Percentiles rank a stretch among this genome's conserved stretches.
phyloP scores from a whole-genome alignment of 64 coral and sea anemone genomes.

The Stichodactyla helianthus region DNA sequence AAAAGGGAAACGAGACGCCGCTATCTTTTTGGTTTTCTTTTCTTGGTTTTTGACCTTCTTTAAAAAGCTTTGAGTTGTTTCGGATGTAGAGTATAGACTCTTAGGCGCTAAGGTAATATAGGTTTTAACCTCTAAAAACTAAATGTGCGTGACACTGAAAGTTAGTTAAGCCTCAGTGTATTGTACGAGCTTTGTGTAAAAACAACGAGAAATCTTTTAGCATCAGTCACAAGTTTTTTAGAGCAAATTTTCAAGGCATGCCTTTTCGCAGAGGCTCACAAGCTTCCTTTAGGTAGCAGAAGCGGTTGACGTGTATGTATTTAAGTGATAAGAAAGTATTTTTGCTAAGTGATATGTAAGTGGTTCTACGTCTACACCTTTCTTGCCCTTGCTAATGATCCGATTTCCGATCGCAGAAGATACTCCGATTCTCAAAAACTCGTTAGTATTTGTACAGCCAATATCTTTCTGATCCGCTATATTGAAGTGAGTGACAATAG shows the following conservation, averaged over 20 bases:
- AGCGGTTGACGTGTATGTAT: not conserved
- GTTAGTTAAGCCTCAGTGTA: not conserved
- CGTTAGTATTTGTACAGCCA: not conserved
- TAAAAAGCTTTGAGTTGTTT: not conserved
- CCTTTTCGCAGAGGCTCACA: not conserved
- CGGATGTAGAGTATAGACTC: not conserved
- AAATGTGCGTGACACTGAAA: not conserved
- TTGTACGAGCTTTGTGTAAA: not conserved
- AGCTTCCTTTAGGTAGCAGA: not conserved
- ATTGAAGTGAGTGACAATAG: not conserved
- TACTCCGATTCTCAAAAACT: not conserved
- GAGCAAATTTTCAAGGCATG: not conserved
- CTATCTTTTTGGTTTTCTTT: not conserved
- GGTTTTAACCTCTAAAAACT: not conserved
- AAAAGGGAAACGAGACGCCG: not conserved
- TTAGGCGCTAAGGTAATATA: not conserved
- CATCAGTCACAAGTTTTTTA: not conserved
- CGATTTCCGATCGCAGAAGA: not conserved
- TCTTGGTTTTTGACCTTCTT: not conserved
- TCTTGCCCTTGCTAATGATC: not conserved
- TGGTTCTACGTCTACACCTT: not conserved
- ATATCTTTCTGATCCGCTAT: not conserved
- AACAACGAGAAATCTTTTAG: not conserved
- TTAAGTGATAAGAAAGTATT: not conserved
- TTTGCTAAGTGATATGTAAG: constrained; percentile 2